Base-by-base conservation (phyloP, 2,797 vertebrate species). In the Microctenopoma stevenorrisi region DNA sequence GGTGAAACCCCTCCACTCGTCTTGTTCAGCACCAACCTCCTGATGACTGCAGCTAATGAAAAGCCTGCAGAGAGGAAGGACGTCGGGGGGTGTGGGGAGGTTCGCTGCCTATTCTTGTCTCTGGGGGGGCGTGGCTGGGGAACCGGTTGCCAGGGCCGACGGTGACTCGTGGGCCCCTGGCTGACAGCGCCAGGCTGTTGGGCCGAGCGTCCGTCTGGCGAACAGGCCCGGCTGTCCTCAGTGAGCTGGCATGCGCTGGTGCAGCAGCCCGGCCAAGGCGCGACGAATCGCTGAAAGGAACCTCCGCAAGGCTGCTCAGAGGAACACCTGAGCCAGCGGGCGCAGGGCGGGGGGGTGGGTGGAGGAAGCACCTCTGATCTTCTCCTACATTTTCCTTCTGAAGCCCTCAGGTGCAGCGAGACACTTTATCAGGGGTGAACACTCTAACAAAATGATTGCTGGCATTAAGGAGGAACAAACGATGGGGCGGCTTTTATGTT, bases 231-330 rank as follows among this genome's bases (percentile, higher is more conserved):
- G 81, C 51, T 59, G 58, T 70, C 86, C 90, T 88, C 90, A 79
- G 84, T 82, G 94, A 94, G 94, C 94, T 92, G 96, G 95, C 96
- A 96, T 94, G 92, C 93, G 94, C 92, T 89, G 88, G 81, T 94
- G 85, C 96, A 96, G 95, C 95, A 92, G 95, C 93, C 89, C 81
- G 55, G 84, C 64, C 79, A 58, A 88, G 93, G 86, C 94, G 87
- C 96, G 95, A 96, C 96, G 89, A 96, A 97, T 97, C 75, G 66
- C 87, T 96, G 91, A 96, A 96, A 96, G 94, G 90, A 90, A 90
- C 81, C 77, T 72, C 92, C 82, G 82, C 88, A 91, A 93, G 91
- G 89, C 84, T 86, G 64, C 87, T 84, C 91, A 70, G 86, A 90
- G 80, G 90, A 67, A 78, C 96, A 97, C 95, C 96, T 97, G 96